Evolutionary conservation across 2,888 invertebrate species (phyloP).

Genomic region (Sinopyrophorus schimmeli): DNA sequence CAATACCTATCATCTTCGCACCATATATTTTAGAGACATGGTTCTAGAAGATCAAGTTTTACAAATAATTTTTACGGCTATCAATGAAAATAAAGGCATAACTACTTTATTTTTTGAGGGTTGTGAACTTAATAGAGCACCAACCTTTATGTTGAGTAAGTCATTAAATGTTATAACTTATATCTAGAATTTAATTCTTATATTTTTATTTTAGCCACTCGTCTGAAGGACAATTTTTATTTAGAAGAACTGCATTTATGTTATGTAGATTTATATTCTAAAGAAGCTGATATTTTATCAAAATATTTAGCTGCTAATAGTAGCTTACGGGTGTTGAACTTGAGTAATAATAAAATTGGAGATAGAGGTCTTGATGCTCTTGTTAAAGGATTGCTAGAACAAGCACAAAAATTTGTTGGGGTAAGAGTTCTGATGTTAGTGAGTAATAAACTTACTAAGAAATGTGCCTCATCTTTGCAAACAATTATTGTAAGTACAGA

Average conservation of each 20-base stretch:
- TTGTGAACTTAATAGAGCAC: constrained; percentile 45
- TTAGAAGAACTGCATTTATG: constrained; percentile 49
- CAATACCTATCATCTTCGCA: too few species aligned
- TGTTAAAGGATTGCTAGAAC: constrained; percentile 47
- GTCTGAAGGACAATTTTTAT: constrained; percentile 44
- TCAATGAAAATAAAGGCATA: constrained; percentile 45
- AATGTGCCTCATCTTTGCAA: constrained; percentile 47
- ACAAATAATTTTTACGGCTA: constrained; percentile 42
- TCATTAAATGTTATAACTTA: constrained; percentile 7
- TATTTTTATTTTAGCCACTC: constrained; percentile 43
- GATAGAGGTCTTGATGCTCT: constrained; percentile 50
- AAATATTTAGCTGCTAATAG: constrained; percentile 45
- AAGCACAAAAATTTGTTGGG: constrained; percentile 38
- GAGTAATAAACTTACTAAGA: constrained; percentile 51
- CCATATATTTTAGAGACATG: constrained; percentile 45
- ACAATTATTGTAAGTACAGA: constrained; percentile 50
- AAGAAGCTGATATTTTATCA: constrained; percentile 49
- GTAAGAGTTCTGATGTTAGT: constrained; percentile 49
- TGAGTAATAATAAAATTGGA: constrained; percentile 51
- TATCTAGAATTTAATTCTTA: not conserved
- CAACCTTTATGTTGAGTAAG: constrained; percentile 49
- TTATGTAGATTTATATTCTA: constrained; percentile 49
- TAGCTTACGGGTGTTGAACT: constrained; percentile 48
- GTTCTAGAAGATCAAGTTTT: constrained; percentile 46
- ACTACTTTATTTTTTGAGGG: constrained; percentile 48